Evolutionary conservation across 2,797 vertebrate genomes (phyloP), one percentile per base, ranked within the genome.

Genomic region (Acrossocheilus fasciatus): DNA sequence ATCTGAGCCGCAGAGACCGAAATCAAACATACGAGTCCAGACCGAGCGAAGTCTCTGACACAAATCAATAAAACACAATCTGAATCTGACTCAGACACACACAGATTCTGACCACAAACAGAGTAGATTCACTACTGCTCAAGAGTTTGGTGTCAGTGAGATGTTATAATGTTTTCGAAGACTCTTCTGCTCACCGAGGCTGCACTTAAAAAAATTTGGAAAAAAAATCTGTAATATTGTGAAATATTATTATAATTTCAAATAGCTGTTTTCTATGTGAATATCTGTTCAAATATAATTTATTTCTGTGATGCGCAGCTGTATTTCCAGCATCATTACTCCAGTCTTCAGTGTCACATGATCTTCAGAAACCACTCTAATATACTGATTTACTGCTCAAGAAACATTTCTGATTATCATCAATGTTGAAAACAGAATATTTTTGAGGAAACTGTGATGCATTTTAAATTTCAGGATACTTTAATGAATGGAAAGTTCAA

Each of bases 11-110:
- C 4, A 34, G 17, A 75, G 45, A 34, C 45, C 0, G 45, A 75
- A 75, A 34, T 75, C 73, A 75, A 75, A 52, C 26, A 20, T 4
- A 74, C 17, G 72, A 20, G 8, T 52, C 30, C 47, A 76, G 9
- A 52, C 73, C 30, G 9, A 75, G 72, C 30, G 9, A 74, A 74
- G 8, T 47, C n/a, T 50, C n/a, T 45, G 47, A 18, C 26, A 75
- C 47, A 52, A 52, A 54, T 76, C 74, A 76, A 76, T 76, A 76
- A 76, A 76, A 54, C 18, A 23, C 17, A 76, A 30, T 75, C 45
- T 18, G 72, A 74, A 18, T 50, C 26, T 73, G 69, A 72, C 39
- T 43, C 20, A 1, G 10, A 45, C 10, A 45, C 43, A 10, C 11
- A 45, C 10, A 45, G 10, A 45, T 45, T 45, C 18, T 52, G 54